Evolutionary conservation across 2,113 vertebrate genomes (phyloP).

Genomic region (Antigone vipio): DNA sequence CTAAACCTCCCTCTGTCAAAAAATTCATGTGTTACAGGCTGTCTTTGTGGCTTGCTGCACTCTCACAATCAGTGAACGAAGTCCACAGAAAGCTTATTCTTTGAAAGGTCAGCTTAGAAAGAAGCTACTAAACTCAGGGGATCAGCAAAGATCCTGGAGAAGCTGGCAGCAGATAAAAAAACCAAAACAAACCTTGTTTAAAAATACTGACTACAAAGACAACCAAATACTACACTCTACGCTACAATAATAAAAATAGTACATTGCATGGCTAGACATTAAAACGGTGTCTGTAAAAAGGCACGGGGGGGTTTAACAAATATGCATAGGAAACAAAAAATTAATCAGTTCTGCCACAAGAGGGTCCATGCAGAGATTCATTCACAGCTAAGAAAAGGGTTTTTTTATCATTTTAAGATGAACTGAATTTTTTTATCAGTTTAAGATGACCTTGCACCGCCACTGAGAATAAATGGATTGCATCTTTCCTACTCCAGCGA

Average conservation of each 20-base stretch:
- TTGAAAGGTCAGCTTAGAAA: neutral
- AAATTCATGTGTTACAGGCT: neutral
- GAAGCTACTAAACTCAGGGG: neutral
- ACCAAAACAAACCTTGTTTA: neutral
- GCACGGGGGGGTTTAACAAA: conserved; percentile 46
- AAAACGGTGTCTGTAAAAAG: conserved; percentile 22
- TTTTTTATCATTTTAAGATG: neutral
- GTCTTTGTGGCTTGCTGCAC: neutral
- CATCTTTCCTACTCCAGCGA: neutral
- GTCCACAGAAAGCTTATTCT: neutral
- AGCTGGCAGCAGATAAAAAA: neutral
- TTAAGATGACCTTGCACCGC: neutral
- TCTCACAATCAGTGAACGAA: neutral
- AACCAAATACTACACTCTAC: neutral
- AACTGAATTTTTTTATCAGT: neutral
- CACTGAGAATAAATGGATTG: neutral
- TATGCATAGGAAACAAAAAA: conserved; percentile 35
- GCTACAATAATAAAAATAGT: neutral
- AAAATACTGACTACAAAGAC: neutral
- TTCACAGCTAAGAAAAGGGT: neutral
- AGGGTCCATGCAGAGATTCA: conserved; percentile 43
- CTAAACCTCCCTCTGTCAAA: neutral
- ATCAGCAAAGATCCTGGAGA: neutral
- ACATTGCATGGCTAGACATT: neutral
- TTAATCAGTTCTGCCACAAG: neutral